Percentiles rank a stretch among this genome's conserved stretches.
Conservation (phyloP, 1,140 invertebrate species). For the Phortica variegata region DNA sequence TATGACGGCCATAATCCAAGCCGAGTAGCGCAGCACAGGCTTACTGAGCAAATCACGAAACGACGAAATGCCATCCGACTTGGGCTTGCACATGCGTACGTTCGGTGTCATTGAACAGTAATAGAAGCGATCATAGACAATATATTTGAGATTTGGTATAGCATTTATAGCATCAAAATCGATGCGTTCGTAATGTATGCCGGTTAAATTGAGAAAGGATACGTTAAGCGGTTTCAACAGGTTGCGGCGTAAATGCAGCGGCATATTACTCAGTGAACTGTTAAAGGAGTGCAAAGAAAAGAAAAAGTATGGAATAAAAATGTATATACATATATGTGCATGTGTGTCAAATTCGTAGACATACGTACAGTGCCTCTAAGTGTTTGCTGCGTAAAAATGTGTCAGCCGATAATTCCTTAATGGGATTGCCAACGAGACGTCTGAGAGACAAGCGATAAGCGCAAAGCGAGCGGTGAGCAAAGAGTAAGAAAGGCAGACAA, state of each 20-base stretch:
- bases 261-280: conserved; percentile 41
- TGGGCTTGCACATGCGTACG: conserved; percentile 66
- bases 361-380: conserved; percentile 62
- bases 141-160: conserved; percentile 60
- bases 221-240: conserved; percentile 39
- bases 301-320: conserved; percentile 4
- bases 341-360: background rate
- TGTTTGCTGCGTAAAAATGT: conserved; percentile 57
- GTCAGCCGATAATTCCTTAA: conserved; percentile 56
- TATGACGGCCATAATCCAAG: conserved; percentile 73
- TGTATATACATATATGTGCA: background rate
- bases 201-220: conserved; percentile 58
- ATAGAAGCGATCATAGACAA: conserved; percentile 72
- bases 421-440: conserved; percentile 58
- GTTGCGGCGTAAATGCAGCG: conserved; percentile 27
- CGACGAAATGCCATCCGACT: conserved; percentile 72
- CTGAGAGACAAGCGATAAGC: conserved; percentile 54
- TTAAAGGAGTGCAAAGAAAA: background rate
- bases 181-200: conserved; percentile 62
- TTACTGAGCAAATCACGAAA: conserved; percentile 67
- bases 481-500: conserved; percentile 1
- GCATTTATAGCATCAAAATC: conserved; percentile 60
- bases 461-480: no score
- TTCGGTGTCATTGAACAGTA: conserved; percentile 69
- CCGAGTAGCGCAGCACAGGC: conserved; percentile 64